Conservation (phyloP, 2,113 vertebrate genomes). For the Sapayoa aenigma region DNA sequence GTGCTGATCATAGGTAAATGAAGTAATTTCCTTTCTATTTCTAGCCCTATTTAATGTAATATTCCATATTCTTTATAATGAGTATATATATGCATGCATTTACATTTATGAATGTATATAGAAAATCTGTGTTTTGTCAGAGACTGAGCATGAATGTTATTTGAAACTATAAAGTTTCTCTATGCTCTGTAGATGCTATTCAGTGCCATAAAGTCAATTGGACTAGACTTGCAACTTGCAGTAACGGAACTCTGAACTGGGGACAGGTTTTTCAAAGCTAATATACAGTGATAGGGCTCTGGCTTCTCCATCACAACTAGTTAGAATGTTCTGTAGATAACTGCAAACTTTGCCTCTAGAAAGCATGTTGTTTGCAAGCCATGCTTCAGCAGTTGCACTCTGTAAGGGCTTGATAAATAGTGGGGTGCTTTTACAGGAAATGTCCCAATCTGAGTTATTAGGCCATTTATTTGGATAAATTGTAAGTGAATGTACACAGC, state of each 20-base stretch:
- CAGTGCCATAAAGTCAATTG: not conserved
- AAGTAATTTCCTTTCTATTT: not conserved
- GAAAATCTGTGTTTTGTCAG: not conserved
- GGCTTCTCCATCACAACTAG: not conserved
- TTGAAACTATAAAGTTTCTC: not conserved
- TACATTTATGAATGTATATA: not conserved
- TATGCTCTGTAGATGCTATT: not conserved
- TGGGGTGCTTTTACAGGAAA: constrained; percentile 14
- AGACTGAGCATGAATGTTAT: not conserved
- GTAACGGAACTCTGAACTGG: not conserved
- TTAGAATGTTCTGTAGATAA: not conserved
- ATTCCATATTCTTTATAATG: not conserved
- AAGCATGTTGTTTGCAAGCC: not conserved
- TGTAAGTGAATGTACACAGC: not conserved
- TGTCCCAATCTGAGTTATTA: not conserved
- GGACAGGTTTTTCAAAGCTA: not conserved
- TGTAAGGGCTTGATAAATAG: not conserved
- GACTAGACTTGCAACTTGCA: not conserved
- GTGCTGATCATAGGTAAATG: not conserved
- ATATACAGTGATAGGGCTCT: not conserved
- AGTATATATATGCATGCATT: not conserved
- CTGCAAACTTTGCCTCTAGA: not conserved
- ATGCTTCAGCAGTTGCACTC: not conserved
- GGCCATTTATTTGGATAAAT: not conserved
- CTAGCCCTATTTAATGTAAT: not conserved